Base-by-base conservation (phyloP, 2,888 invertebrate species). In the Ectobius pallidus region DNA sequence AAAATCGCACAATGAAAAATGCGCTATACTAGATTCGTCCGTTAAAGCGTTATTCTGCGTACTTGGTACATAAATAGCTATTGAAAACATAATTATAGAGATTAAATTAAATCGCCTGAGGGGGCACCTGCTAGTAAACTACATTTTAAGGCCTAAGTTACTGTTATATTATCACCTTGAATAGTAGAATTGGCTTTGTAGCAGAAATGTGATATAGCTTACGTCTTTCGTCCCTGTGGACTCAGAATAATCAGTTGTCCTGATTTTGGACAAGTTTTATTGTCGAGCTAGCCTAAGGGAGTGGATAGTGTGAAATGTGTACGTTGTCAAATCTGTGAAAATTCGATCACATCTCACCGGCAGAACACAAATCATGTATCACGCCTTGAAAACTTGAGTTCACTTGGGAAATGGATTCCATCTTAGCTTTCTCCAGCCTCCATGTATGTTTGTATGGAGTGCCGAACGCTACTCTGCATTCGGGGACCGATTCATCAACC, bases 401-500 rank as follows among this genome's bases (percentile, higher is more conserved):
- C 58, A 6, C 58, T 25, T 3, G 30, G 58, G 58, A 30, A 58
- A 58, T n/a, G n/a, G 58, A 25, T 58, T 9, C 30, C 22, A 22
- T 52, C 25, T 52, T 52, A 22, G 52, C 52, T 52, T 52, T 52
- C 52, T 52, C 25, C 52, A 52, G 52, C 25, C 52, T 20, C 25
- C 25, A 7, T 52, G 22, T 9, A 22, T 52, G 2, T 52, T 22
- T 30, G 58, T 30, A 58, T 58, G 58, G 30, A 58, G 27, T 58
- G 30, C 27, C 30, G 58, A 58, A 27, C 25, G 30, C 58, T 58
- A n/a, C n/a, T 58, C 30, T 58, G 69, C 55, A 58, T 39, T 42
- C 20, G 11, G 69, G 58, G 69, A 69, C 55, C 52, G 58, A 69
- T 69, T 58, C 69, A 49, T 69, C 69, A 69, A 58, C 30, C 18